Evolutionary conservation across 1,140 invertebrate species (phyloP), one percentile per base, ranked within the genome.

Genomic region (Coboldia fuscipes): DNA sequence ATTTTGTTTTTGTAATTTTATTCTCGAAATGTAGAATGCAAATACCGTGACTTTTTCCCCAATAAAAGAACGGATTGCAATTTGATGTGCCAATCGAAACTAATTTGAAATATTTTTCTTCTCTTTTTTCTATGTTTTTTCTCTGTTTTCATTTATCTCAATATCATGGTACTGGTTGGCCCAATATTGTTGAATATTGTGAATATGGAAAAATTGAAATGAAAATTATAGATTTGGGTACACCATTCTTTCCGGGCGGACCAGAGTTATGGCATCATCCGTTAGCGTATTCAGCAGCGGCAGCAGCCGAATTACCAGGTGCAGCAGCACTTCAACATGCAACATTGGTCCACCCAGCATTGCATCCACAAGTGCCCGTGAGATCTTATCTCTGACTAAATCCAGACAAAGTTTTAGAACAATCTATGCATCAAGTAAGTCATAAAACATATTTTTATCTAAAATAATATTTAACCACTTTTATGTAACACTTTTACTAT

Each of bases 301-400:
- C 76, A 36, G 69, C 70, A n/a, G 73, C 72, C 33, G 82, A 88
- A 54, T 61, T 88, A 50, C 81, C 77, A 38, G 73, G 73, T 21
- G 70, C 77, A 27, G 52, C 52, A 36, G 67, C 74, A 33, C 66
- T 89, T 43, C 84, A 88, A 54, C 83, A 86, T 58, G 75, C 78
- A 41, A 78, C 79, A 35, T 68, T 90, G 45, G 81, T 93, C 45
- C 88, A 93, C 63, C 88, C 86, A 52, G 86, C 86, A 57, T 76
- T 92, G 58, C 85, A 93, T 66, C 85, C 86, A 58, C 88, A 94
- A 73, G 81, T 92, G 65, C 85, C 85, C 57, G 81, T 86, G 66
- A 78, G 81, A 69, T 85, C 80, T 65, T 88, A 84, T 74, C 81
- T 86, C 75, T 86, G 80, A 86, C 80, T 85, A 84, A 79, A 80